phyloP scores from a whole-genome alignment of 2,888 invertebrate species.

The Andrena bicolor region DNA sequence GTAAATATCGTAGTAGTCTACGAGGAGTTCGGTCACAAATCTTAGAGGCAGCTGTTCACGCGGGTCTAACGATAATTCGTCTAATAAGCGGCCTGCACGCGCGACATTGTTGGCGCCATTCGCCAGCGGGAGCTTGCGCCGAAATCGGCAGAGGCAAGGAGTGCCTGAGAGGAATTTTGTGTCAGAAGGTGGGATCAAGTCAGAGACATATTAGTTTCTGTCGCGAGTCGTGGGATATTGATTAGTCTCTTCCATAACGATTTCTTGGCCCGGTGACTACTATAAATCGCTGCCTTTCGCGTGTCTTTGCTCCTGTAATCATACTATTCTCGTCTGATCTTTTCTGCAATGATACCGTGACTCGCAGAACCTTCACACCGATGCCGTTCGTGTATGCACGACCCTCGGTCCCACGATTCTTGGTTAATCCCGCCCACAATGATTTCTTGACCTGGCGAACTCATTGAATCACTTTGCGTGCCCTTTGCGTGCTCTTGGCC shows the following conservation, averaged over 20 bases:
- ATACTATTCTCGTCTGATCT: no score
- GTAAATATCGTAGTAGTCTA: neutral
- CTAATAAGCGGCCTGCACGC: constrained; percentile 21
- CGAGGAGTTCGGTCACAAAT: neutral
- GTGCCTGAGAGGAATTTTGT: neutral
- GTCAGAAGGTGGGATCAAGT: neutral
- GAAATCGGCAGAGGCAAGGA: neutral
- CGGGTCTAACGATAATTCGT: constrained; percentile 8
- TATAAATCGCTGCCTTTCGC: no score
- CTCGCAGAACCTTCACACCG: no score
- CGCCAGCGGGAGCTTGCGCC: neutral
- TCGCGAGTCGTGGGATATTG: no score
- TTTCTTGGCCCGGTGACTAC: no score
- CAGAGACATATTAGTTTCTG: no score
- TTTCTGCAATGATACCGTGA: no score
- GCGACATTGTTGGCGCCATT: constrained; percentile 21
- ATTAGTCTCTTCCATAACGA: no score
- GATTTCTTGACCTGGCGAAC: neutral
- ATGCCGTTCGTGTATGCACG: no score
- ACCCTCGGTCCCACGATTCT: neutral
- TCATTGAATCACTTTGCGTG: neutral
- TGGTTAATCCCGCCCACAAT: neutral
- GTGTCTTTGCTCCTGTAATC: no score
- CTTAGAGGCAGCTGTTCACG: neutral
- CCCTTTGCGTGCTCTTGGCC: neutral